Conservation (phyloP, 2,888 invertebrate genomes). For the Allophyes oxyacanthae region DNA sequence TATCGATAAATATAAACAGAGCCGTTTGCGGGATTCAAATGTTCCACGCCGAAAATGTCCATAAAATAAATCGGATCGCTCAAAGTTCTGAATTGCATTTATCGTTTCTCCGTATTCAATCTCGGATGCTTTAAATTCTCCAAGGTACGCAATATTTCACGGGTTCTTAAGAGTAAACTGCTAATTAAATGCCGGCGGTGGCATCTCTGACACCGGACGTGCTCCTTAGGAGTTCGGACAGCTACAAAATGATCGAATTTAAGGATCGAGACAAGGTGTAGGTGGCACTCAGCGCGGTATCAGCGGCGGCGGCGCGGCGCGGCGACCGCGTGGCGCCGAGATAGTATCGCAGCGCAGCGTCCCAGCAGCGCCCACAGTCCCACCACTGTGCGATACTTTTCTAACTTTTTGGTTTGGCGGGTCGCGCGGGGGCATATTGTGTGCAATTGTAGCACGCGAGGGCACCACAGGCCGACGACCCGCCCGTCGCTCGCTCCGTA, state of each 20-base stretch:
- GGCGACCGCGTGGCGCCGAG: slow-evolving; percentile 73
- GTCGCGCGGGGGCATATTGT: slow-evolving; percentile 84
- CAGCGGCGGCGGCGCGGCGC: slow-evolving; percentile 59
- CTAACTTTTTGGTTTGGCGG: slow-evolving; percentile 85
- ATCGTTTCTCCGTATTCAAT: slow-evolving; percentile 81
- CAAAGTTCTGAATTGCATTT: slow-evolving; percentile 72
- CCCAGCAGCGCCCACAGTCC: slow-evolving; percentile 24
- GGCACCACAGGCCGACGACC: slow-evolving; percentile 85
- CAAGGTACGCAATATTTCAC: slow-evolving; percentile 83
- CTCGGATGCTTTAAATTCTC: slow-evolving; percentile 74
- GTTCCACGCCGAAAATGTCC: slow-evolving; percentile 65
- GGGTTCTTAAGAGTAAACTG: slow-evolving; percentile 76
- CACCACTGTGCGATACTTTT: slow-evolving; percentile 77
- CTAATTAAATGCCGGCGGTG: slow-evolving; percentile 81
- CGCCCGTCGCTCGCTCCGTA: slow-evolving; percentile 71
- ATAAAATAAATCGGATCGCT: slow-evolving; percentile 80
- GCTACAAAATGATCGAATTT: slow-evolving; percentile 75
- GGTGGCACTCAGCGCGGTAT: slow-evolving; percentile 60
- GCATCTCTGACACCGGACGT: slow-evolving; percentile 74
- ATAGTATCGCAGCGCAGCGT: slow-evolving; percentile 73
- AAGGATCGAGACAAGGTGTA: slow-evolving; percentile 67
- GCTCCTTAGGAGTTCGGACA: slow-evolving; percentile 62
- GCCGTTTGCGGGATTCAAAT: slow-evolving; percentile 63
- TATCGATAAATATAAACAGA: slow-evolving; percentile 72
- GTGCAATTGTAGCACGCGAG: slow-evolving; percentile 87